Evolutionary conservation across 2,113 vertebrate species (phyloP), one percentile per base, ranked within the genome.

Genomic region (Reinhardtius hippoglossoides): DNA sequence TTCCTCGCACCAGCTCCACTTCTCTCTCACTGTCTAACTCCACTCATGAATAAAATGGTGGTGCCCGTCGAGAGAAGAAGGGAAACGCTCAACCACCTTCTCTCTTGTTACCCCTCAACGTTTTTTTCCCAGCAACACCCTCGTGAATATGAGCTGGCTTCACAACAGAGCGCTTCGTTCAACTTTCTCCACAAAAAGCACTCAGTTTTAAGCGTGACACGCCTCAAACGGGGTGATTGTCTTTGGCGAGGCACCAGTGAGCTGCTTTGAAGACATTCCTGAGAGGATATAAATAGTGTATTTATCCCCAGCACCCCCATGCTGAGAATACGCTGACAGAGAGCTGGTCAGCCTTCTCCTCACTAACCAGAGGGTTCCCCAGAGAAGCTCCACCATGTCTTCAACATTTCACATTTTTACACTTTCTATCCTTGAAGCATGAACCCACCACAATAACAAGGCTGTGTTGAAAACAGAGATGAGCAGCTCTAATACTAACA

Each of bases 251-350:
- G 40, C 23, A 73, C 90, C 93, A 87, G 16, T 14, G 81, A 81
- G 69, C 75, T 56, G 81, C 88, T 86, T 87, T 89, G 90, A 90
- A 90, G 90, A 92, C 89, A 91, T 94, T 93, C 91, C 86, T 83
- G 23, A 67, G 64, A 82, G 79, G 85, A 82, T 94, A 93, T 86
- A 94, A 92, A 94, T 94, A 94, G 88, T 81, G 60, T 89, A 77
- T 86, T 83, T 85, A 82, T 70, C 78, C 75, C 48, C 76, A 57
- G 70, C 62, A 81, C 55, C 82, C 56, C 80, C 72, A 20, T 85
- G 68, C 60, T 89, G 82, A 91, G 90, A 93, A 84, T 90, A 71
- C 79, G 23, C 52, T 59, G 64, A 79, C 72, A 23, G 46, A 21
- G 68, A 78, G 48, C 44, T 50, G 84, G 77, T 68, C 81, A 84